Evolutionary conservation across 2,113 vertebrate genomes (phyloP).

Genomic region (Manacus vitellinus): DNA sequence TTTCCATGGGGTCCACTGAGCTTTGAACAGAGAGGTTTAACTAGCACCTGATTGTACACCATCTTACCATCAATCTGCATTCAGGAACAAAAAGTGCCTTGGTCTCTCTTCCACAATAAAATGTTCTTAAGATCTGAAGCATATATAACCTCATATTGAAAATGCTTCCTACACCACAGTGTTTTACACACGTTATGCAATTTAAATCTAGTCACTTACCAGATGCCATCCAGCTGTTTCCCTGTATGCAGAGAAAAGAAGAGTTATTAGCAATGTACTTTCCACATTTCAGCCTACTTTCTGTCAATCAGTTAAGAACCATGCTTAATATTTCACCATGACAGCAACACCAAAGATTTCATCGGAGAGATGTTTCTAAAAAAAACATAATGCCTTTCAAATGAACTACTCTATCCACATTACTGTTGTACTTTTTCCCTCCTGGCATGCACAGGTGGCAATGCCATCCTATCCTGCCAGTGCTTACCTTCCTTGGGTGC

Average conservation of each 20-base stretch:
- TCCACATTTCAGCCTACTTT: conserved; percentile 1
- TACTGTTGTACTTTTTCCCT: not conserved
- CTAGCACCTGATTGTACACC: not conserved
- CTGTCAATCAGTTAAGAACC: not conserved
- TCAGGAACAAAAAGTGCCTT: not conserved
- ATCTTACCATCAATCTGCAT: not conserved
- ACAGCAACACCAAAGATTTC: not conserved
- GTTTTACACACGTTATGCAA: not conserved
- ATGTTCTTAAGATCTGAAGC: not conserved
- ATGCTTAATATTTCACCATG: not conserved
- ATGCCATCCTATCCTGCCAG: not conserved
- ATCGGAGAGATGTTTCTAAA: not conserved
- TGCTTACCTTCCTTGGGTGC: not conserved
- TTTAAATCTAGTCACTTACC: conserved; percentile 81
- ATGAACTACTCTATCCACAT: not conserved
- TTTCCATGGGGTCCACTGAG: not conserved
- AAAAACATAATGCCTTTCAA: not conserved
- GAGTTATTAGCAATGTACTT: not conserved
- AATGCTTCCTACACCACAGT: not conserved
- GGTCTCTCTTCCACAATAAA: not conserved
- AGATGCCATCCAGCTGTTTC: conserved; percentile 95
- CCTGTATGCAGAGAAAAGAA: conserved; percentile 79
- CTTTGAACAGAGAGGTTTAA: not conserved
- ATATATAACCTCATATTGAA: not conserved
- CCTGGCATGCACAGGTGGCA: not conserved